A percentile compares a stretch with the other conserved stretches of the same genome.
Evolutionary conservation across 2,113 vertebrate genomes (phyloP).

Genomic region (Trichechus manatus): DNA sequence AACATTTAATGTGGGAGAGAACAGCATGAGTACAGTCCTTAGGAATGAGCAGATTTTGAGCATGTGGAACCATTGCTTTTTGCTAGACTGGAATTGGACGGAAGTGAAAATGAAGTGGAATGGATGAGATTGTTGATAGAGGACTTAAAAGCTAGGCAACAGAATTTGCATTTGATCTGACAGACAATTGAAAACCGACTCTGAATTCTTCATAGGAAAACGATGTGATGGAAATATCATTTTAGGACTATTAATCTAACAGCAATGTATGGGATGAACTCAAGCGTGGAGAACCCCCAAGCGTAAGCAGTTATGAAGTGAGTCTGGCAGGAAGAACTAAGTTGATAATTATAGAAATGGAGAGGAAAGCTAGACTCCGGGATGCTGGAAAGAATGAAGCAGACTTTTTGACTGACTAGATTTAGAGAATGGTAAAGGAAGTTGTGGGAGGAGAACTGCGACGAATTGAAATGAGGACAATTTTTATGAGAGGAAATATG

Average conservation of each 20-base stretch:
- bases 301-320: not conserved
- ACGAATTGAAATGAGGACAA: not conserved
- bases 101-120: not conserved
- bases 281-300: not conserved
- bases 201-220: constrained; percentile 31
- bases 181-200: constrained; percentile 30
- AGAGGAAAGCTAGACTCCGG: not conserved
- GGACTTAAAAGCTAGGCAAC: constrained; percentile 17
- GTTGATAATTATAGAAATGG: not conserved
- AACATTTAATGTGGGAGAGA: not conserved
- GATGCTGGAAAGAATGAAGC: not conserved
- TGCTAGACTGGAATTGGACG: not conserved
- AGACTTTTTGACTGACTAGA: not conserved
- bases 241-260: constrained; percentile 27
- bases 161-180: constrained; percentile 59
- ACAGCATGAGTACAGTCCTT: not conserved
- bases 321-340: not conserved
- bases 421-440: not conserved
- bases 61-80: not conserved
- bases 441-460: not conserved
- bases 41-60: constrained; percentile 28
- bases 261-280: not conserved
- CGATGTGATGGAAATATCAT: constrained; percentile 10
- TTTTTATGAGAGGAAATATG: not conserved
- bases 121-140: not conserved